Conservation (phyloP, 2,113 vertebrate species). For the Centropus unirufus region DNA sequence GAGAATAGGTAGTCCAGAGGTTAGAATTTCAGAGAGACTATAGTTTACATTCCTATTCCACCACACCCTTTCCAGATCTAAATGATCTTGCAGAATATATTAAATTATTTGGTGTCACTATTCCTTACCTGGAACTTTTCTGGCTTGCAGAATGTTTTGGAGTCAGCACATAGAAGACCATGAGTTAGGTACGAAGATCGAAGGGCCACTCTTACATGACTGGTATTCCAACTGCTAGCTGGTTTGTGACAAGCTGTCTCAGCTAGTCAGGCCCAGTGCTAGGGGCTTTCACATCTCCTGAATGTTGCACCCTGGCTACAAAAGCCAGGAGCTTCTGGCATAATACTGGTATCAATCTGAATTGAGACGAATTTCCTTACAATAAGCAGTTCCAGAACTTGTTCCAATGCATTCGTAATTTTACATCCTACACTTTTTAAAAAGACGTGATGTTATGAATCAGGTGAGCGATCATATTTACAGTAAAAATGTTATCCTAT, state of each 20-base stretch:
- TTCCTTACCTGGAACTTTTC: not conserved
- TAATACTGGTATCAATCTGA: not conserved
- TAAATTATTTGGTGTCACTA: not conserved
- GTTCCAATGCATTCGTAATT: not conserved
- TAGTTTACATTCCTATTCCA: not conserved
- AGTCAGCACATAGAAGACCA: not conserved
- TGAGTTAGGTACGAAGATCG: accelerated
- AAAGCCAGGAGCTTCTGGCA: not conserved
- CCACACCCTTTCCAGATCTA: not conserved
- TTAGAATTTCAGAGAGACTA: not conserved
- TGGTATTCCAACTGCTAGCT: not conserved
- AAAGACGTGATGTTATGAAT: not conserved
- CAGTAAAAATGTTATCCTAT: not conserved
- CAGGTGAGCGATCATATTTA: not conserved
- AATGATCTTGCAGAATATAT: not conserved
- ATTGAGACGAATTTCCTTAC: not conserved
- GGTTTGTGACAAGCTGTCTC: not conserved
- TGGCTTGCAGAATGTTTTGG: not conserved
- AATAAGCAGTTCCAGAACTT: not conserved
- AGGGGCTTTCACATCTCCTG: not conserved
- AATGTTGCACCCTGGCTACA: not conserved
- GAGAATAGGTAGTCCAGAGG: not conserved
- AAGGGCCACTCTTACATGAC: not conserved
- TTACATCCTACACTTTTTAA: not conserved
- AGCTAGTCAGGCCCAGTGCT: not conserved